phyloP scores from a whole-genome alignment of 2,113 vertebrate species.

The Haemorhous mexicanus region DNA sequence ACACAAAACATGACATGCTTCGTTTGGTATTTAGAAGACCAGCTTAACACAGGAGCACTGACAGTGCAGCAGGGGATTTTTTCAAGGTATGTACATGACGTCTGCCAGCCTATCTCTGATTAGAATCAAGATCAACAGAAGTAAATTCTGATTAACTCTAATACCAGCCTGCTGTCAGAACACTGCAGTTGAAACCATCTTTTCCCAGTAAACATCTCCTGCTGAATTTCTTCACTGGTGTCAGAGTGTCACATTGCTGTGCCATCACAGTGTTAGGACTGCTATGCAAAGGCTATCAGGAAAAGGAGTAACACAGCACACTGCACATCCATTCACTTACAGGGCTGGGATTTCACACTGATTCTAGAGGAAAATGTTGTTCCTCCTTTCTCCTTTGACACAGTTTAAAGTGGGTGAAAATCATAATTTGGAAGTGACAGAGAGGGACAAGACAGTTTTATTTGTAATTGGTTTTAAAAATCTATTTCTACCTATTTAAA shows the following conservation, averaged over 20 bases:
- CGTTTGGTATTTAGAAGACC: not conserved
- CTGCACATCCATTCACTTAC: not conserved
- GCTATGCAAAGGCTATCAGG: not conserved
- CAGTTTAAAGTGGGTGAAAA: not conserved
- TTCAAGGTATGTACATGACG: not conserved
- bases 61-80: not conserved
- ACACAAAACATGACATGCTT: not conserved
- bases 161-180: conserved; percentile 23
- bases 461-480: not conserved
- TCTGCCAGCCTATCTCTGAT: conserved; percentile 13
- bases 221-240: not conserved
- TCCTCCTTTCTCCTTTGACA: not conserved
- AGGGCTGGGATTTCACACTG: not conserved
- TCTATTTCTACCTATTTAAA: not conserved
- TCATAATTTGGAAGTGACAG: not conserved
- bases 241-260: not conserved
- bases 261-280: not conserved
- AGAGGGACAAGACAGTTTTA: not conserved
- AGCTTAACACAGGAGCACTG: not conserved
- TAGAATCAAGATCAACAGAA: conserved; percentile 45
- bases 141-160: conserved; percentile 45
- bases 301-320: not conserved
- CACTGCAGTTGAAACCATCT: not conserved
- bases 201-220: conserved; percentile 22
- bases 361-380: not conserved